Percentiles rank a stretch among this genome's conserved stretches.
Conservation (phyloP, 2,888 invertebrate genomes). For the Pemphredon lugubris region DNA sequence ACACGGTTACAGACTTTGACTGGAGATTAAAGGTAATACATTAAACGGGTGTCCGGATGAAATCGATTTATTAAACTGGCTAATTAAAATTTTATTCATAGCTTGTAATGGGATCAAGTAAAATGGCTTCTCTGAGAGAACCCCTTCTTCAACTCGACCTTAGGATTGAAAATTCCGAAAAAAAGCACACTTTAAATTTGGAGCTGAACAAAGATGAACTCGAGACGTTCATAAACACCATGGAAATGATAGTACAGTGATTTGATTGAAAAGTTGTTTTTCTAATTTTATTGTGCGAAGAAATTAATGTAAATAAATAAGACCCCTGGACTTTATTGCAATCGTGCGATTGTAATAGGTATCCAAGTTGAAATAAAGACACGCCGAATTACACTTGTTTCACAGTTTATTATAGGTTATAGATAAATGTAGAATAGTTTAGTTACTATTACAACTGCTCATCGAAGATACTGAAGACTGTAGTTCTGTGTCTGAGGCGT, state of each 20-base stretch:
- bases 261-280: too few relatives aligned
- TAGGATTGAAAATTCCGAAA: slow-evolving; percentile 64
- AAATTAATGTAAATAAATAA: slow-evolving; percentile 1
- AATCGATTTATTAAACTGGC: too few relatives aligned
- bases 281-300: background rate
- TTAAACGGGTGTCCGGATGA: background rate
- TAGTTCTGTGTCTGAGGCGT: slow-evolving; percentile 68
- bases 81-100: slow-evolving; percentile 39
- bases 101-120: slow-evolving; percentile 83
- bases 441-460: slow-evolving; percentile 81
- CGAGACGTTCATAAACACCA: slow-evolving; percentile 70
- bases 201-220: slow-evolving; percentile 75
- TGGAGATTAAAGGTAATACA: slow-evolving; percentile 81
- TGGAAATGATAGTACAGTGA: slow-evolving; percentile 64
- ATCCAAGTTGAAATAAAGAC: slow-evolving; percentile 49
- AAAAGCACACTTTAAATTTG: slow-evolving; percentile 63
- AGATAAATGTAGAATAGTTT: slow-evolving; percentile 81
- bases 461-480: slow-evolving; percentile 79
- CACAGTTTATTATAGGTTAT: slow-evolving; percentile 81
- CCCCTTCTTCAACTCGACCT: slow-evolving; percentile 82
- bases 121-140: slow-evolving; percentile 81
- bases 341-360: background rate
- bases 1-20: slow-evolving; percentile 81
- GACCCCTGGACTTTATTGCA: background rate
- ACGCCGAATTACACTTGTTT: slow-evolving; percentile 77